These are phyloP conservation scores for Mythimna ferrago DNA, from an alignment of 2,888 invertebrate species.

Conservation along the genomic window DNA sequence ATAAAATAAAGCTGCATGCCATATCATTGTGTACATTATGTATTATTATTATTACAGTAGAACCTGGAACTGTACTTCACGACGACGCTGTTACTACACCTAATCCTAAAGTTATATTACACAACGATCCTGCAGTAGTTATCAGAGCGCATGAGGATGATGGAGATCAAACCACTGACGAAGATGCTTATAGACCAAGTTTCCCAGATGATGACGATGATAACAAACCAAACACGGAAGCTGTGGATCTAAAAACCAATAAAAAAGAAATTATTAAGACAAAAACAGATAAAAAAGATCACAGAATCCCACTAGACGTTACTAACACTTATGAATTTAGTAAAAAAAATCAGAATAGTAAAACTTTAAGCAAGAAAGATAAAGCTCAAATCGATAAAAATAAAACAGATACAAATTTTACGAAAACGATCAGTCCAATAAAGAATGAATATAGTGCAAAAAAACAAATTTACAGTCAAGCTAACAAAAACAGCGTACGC, in stretches of 20 bases:
- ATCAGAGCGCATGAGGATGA: neutral
- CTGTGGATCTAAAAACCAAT: neutral
- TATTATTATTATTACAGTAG: slow-evolving; percentile 22
- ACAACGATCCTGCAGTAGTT: neutral
- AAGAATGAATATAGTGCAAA: neutral
- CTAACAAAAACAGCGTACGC: neutral
- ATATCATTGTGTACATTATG: too few relatives aligned
- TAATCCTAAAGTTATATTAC: neutral
- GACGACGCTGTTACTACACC: neutral
- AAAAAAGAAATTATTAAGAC: neutral
- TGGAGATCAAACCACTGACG: neutral
- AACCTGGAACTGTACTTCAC: neutral
- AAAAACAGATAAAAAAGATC: neutral
- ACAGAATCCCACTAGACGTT: neutral
- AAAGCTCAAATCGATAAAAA: neutral
- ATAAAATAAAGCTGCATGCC: too few relatives aligned
- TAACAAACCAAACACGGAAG: neutral
- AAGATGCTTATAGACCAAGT: neutral
- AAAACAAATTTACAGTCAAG: neutral
- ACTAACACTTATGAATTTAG: neutral
- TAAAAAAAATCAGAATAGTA: neutral
- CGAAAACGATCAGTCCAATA: too few relatives aligned
- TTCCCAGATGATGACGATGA: slow-evolving; percentile 17
- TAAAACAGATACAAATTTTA: neutral
- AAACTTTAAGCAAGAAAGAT: neutral